Conservation (phyloP, 2,888 invertebrate species). For the Elysia crispata region DNA sequence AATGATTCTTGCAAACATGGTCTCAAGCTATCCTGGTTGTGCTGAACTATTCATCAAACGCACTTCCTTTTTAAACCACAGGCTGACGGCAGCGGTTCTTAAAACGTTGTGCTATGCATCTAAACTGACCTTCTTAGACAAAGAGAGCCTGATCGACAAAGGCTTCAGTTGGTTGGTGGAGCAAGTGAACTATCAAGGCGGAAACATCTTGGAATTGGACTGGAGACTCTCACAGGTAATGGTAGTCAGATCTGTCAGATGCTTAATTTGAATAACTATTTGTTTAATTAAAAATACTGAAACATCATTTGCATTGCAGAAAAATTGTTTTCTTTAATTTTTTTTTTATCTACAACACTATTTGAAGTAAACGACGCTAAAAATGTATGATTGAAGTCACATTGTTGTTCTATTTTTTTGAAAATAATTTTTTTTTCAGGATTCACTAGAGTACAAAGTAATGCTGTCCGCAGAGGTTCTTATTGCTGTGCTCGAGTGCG, state of each 20-base stretch:
- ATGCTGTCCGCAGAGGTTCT: constrained; percentile 52
- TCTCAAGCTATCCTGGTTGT: too few relatives aligned
- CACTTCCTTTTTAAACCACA: constrained; percentile 1
- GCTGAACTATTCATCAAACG: too few relatives aligned
- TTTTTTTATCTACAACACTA: too few relatives aligned
- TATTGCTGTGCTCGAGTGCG: constrained; percentile 50
- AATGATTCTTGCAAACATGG: too few relatives aligned
- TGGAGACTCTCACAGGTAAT: constrained; percentile 43
- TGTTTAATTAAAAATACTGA: too few relatives aligned
- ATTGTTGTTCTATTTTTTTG: too few relatives aligned
- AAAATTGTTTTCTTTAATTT: too few relatives aligned
- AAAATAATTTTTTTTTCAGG: too few relatives aligned
- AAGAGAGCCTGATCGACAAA: constrained; percentile 34
- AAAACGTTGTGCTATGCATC: constrained; percentile 52
- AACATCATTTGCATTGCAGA: too few relatives aligned
- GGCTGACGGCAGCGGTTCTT: constrained; percentile 54
- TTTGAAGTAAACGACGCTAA: too few relatives aligned
- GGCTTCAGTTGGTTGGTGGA: constrained; percentile 52
- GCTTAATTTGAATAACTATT: too few relatives aligned
- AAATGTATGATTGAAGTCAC: too few relatives aligned
- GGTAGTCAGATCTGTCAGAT: neutral
- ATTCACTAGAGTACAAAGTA: constrained; percentile 44
- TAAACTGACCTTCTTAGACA: constrained; percentile 47
- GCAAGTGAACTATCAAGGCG: constrained; percentile 36
- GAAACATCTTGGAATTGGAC: constrained; percentile 39